Percentiles rank a stretch among this genome's conserved stretches.
Conservation (phyloP, 2,113 vertebrate species). For the Lampris incognitus region DNA sequence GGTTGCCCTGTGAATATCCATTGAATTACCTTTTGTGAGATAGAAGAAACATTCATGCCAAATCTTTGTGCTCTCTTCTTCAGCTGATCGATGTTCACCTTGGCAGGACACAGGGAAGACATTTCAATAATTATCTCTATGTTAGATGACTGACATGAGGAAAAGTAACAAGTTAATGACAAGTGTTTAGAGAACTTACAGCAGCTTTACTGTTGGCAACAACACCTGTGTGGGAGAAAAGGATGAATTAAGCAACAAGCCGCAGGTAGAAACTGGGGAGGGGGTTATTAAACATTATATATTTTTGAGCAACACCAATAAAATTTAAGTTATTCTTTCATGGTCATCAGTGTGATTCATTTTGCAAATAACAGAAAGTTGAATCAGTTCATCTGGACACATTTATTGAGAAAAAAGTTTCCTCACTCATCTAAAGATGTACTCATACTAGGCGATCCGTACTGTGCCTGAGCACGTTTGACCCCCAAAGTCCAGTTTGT, state of each 20-base stretch:
- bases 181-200: slow-evolving; percentile 58
- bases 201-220: slow-evolving; percentile 69
- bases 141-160: background rate
- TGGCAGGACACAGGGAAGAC: background rate
- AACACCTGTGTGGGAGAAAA: slow-evolving; percentile 50
- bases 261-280: no score
- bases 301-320: no score
- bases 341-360: background rate
- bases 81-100: slow-evolving; percentile 90
- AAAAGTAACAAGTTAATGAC: background rate
- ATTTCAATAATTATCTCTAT: background rate
- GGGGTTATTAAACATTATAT: no score
- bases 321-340: no score
- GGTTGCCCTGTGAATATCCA: no score
- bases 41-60: slow-evolving; percentile 91
- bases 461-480: no score
- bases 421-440: no score
- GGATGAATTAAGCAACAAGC: background rate
- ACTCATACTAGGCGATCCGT: no score
- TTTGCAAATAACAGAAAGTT: no score
- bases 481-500: no score
- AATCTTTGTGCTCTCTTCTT: slow-evolving; percentile 94
- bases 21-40: slow-evolving; percentile 89
- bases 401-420: no score
- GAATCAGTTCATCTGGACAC: no score